Conservation (phyloP, 2,888 invertebrate species). For the Andrena marginata region DNA sequence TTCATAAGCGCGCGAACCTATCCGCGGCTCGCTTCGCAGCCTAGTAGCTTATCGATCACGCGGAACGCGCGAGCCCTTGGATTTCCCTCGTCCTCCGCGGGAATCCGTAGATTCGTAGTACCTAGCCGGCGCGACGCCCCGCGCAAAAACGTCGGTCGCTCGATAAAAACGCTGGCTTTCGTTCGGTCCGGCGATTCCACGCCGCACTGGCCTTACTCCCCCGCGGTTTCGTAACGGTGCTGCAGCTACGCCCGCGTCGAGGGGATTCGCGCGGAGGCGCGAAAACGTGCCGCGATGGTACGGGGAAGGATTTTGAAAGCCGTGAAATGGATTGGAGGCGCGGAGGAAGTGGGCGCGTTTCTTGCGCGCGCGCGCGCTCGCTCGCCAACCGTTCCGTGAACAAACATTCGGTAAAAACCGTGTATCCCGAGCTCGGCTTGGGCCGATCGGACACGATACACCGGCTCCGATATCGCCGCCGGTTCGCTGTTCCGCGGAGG, state of each 20-base stretch:
- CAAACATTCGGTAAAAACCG: slow-evolving; percentile 42
- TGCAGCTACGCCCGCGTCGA: neutral
- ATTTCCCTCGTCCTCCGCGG: slow-evolving; percentile 31
- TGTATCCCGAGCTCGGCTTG: neutral
- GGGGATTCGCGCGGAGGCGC: neutral
- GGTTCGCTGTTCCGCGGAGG: slow-evolving; percentile 14
- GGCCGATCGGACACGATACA: slow-evolving; percentile 17
- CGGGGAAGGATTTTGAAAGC: slow-evolving; percentile 26
- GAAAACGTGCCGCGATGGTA: neutral
- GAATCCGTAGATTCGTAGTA: slow-evolving; percentile 19
- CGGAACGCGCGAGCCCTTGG: slow-evolving; percentile 28
- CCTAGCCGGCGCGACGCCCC: slow-evolving; percentile 33
- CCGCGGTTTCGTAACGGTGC: neutral
- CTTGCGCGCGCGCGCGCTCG: slow-evolving; percentile 27
- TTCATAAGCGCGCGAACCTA: slow-evolving; percentile 37
- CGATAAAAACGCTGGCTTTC: slow-evolving; percentile 6
- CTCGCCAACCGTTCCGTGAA: slow-evolving; percentile 33
- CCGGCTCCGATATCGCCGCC: slow-evolving; percentile 18
- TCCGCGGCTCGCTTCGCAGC: slow-evolving; percentile 24
- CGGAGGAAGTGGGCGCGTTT: slow-evolving; percentile 44
- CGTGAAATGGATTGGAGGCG: slow-evolving; percentile 44
- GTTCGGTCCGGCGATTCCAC: too few relatives aligned
- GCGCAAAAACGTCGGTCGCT: slow-evolving; percentile 29
- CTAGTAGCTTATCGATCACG: slow-evolving; percentile 46
- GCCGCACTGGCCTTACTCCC: too few relatives aligned